Evolutionary conservation across 2,888 invertebrate species (phyloP), one percentile per base, ranked within the genome.

Genomic region (Parnassius smintheus): DNA sequence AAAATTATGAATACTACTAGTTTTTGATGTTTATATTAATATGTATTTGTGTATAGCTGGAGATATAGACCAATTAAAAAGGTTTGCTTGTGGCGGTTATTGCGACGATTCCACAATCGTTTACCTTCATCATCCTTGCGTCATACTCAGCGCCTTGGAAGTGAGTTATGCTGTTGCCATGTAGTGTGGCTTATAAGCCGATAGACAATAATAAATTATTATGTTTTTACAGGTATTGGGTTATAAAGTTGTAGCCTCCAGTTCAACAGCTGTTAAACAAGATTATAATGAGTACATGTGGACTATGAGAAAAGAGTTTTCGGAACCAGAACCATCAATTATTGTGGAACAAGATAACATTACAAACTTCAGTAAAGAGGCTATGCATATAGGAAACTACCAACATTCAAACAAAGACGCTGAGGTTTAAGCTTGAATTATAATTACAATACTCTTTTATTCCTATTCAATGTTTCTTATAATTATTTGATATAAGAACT

Each of bases 261-360:
- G 96, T 67, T 96, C 96, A 62, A 96, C 96, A 59, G 95, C 96
- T 67, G 96, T 96, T 35, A 96, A 96, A 83, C 96, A 96, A 86
- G 96, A 96, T 81, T 96, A 96, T 81, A 96, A 96, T 92, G 97
- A 97, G 82, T 97, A 97, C 76, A 96, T 97, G 96, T 97, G 97
- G 97, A 97, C 97, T 86, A 96, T 97, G 96, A 94, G 96, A 92
- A 96, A 96, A 83, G 96, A 97, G 75, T 97, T 97, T 83, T 92
- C 94, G 51, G 96, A 96, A 76, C 96, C 96, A 61, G 97, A 97
- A 83, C 96, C 96, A 35, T 92, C 92, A 51, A 90, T 93, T 61
- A 86, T 92, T 75, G 92, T 94, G 65, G 94, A 94, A 66, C 92
- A 93, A 75, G 94, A 94, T 70, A 94, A 94, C 76, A 89, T 94